Evolutionary conservation across 92 coral and sea anemone species (phyloP).

Genomic region (Porites divaricata): DNA sequence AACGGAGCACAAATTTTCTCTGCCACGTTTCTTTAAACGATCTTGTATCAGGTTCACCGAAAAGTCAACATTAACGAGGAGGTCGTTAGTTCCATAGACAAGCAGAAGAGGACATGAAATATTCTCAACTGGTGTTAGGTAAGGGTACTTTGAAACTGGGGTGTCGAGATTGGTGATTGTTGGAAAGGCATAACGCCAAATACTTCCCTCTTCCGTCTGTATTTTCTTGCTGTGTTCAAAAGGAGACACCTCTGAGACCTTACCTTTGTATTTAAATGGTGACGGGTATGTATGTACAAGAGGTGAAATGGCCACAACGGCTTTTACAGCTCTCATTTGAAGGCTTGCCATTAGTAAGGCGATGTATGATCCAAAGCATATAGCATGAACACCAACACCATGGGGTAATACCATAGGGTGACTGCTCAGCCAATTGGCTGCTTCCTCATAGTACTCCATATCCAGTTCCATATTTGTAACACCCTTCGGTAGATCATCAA

Average conservation of each 20-base stretch:
- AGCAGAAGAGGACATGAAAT: slow-evolving; percentile 54
- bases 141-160: not conserved
- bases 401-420: slow-evolving; percentile 59
- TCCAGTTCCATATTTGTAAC: slow-evolving; percentile 17
- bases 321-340: slow-evolving; percentile 31
- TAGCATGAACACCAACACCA: slow-evolving; percentile 62
- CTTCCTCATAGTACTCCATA: slow-evolving; percentile 76
- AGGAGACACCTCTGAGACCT: slow-evolving; percentile 4
- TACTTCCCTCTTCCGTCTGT: slow-evolving; percentile 22
- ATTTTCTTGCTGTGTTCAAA: not conserved
- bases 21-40: slow-evolving; percentile 57
- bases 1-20: slow-evolving; percentile 48
- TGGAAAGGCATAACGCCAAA: slow-evolving; percentile 7
- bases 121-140: slow-evolving; percentile 54
- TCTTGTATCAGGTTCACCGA: slow-evolving; percentile 29
- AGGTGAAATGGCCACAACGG: slow-evolving; percentile 54
- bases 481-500: slow-evolving; percentile 51
- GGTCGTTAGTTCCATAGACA: slow-evolving; percentile 59
- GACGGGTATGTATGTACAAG: not conserved
- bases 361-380: slow-evolving; percentile 61
- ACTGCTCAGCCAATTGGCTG: slow-evolving; percentile 73
- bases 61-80: slow-evolving; percentile 12
- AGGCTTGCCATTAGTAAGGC: slow-evolving; percentile 57
- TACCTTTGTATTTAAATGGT: slow-evolving; percentile 39
- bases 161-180: not conserved